phyloP scores from a whole-genome alignment of 2,113 vertebrate species.

The Eidolon helvum region DNA sequence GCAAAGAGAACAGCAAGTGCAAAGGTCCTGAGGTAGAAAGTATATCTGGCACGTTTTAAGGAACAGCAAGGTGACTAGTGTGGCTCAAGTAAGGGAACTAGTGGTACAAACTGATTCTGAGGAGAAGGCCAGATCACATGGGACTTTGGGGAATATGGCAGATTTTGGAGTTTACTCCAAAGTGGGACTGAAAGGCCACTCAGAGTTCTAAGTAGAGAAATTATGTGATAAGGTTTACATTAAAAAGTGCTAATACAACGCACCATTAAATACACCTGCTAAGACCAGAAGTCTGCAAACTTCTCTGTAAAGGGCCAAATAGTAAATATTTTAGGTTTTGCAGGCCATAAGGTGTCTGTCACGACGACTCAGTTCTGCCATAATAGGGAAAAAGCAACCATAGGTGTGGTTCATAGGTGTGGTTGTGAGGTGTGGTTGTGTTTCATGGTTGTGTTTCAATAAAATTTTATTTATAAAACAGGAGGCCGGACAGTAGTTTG shows the following conservation, averaged over 20 bases:
- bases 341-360: not conserved
- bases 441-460: not conserved
- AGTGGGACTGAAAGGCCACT: not conserved
- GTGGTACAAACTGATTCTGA: not conserved
- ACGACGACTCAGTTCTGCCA: not conserved
- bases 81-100: not conserved
- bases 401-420: no score
- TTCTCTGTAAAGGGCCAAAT: not conserved
- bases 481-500: not conserved
- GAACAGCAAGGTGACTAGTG: not conserved
- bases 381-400: not conserved
- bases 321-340: not conserved
- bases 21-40: not conserved
- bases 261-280: not conserved
- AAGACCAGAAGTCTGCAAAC: not conserved
- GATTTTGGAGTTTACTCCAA: not conserved
- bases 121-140: not conserved
- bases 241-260: not conserved
- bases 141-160: not conserved
- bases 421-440: no score
- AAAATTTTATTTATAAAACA: slow-evolving; percentile 18
- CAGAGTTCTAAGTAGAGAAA: not conserved
- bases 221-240: not conserved
- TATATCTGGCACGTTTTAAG: not conserved
- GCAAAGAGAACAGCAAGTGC: not conserved